Evolutionary conservation across 2,797 vertebrate genomes (phyloP), one percentile per base, ranked within the genome.

Genomic region (Etheostoma nigrum): DNA sequence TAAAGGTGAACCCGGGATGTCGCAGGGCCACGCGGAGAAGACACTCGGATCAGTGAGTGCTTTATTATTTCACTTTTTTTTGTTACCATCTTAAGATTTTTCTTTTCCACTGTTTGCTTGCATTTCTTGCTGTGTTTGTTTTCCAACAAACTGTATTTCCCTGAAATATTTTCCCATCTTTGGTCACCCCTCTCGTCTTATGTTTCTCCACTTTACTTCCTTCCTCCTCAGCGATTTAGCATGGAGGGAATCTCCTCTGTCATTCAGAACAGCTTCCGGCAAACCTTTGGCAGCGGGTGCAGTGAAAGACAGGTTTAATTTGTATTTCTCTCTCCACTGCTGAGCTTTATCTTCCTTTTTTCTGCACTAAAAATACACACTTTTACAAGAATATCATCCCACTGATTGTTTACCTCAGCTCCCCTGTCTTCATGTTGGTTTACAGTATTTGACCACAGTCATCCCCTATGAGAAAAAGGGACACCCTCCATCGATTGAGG

Each of bases 391-490:
- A 18, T 23, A 16, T 4, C 47, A 36, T 40, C 54, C n/a, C 3
- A 19, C 2, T 49, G 45, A 52, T 15, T 11, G 27, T 21, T 47
- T 1, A n/a, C 58, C 19, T 70, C 15, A 53, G 2, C 44, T 42
- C 12, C 8, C 1, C 3, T 12, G 3, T 53, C 23, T 51, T 64
- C 51, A 8, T 63, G 19, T 18, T 44, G 33, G 23, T 19, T 42
- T 40, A 68, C 94, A 99, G 98, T 98, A 98, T 90, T 93, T 99
- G 92, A 99, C 97, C 57, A 99, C 98, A 10, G 97, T 99, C 82
- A 99, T 99, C 89, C 98, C 98, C 57, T 99, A 99, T 8, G 97
- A 99, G 93, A 98, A 96, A 83, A 99, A 96, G 92, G 96, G 95
- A 66, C 95, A 94, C 5, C 95, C 98, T 3, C 97, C 97, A 0